Evolutionary conservation across 2,797 vertebrate species (phyloP).

Genomic region (Sparidentex hasta): DNA sequence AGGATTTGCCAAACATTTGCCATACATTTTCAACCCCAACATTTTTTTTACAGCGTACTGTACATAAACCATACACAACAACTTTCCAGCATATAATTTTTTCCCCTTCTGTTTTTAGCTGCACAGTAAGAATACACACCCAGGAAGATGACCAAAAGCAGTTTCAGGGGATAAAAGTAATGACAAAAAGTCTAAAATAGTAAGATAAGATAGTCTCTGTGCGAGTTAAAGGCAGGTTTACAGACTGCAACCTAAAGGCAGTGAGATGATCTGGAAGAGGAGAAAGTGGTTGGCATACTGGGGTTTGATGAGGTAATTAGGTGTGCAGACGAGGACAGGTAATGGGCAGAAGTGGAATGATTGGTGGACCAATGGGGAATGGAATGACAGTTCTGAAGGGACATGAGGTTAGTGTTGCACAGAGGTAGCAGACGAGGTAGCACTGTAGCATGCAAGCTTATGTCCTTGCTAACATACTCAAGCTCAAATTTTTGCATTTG

Average conservation of each 20-base stretch:
- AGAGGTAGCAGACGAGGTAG: background rate
- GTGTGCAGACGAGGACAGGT: constrained; percentile 8
- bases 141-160: background rate
- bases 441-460: too few species aligned
- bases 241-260: background rate
- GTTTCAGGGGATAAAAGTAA: background rate
- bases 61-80: background rate
- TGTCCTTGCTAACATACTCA: background rate
- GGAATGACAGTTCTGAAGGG: background rate
- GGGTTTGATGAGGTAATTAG: background rate
- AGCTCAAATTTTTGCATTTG: background rate
- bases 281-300: background rate
- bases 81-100: background rate
- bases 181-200: too few species aligned
- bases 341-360: background rate
- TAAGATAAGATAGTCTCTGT: background rate
- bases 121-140: background rate
- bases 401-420: background rate
- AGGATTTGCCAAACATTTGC: background rate
- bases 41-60: background rate
- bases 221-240: background rate
- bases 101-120: background rate
- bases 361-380: background rate
- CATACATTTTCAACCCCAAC: background rate
- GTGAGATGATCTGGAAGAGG: background rate